Conservation (phyloP, 2,888 invertebrate species). For the Charanyca ferruginea region DNA sequence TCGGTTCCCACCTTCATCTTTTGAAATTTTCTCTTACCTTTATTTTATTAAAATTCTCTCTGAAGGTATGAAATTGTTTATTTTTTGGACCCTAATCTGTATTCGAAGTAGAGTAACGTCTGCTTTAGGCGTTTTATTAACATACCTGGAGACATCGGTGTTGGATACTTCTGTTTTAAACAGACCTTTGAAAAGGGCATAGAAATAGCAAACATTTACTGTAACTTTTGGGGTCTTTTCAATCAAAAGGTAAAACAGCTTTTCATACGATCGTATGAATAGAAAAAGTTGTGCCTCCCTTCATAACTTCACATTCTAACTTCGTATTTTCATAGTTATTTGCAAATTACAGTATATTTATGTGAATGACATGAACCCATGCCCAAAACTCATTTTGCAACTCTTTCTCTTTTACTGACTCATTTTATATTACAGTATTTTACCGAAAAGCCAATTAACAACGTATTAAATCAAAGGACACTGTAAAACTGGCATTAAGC, state of each 20-base stretch:
- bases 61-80: slow-evolving; percentile 61
- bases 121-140: slow-evolving; percentile 61
- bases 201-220: slow-evolving; percentile 13
- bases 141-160: slow-evolving; percentile 36
- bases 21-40: slow-evolving; percentile 69
- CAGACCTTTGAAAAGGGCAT: slow-evolving; percentile 25
- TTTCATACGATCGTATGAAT: slow-evolving; percentile 10
- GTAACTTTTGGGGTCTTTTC: slow-evolving; percentile 21
- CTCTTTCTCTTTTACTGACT: background rate
- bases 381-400: background rate
- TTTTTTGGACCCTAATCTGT: slow-evolving; percentile 60
- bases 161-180: slow-evolving; percentile 38
- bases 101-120: slow-evolving; percentile 58
- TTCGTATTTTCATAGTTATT: background rate
- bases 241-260: background rate
- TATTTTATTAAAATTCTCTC: slow-evolving; percentile 74
- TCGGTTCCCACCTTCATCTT: slow-evolving; percentile 80
- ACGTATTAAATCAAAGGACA: background rate
- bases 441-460: slow-evolving; percentile 13
- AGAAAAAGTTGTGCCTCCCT: slow-evolving; percentile 3
- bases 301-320: background rate
- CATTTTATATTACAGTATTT: background rate
- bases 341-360: background rate
- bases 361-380: background rate
- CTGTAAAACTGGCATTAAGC: background rate